These are phyloP conservation scores for Yponomeuta cagnagella DNA, from an alignment of 2,888 invertebrate species.

Conservation along the genomic window DNA sequence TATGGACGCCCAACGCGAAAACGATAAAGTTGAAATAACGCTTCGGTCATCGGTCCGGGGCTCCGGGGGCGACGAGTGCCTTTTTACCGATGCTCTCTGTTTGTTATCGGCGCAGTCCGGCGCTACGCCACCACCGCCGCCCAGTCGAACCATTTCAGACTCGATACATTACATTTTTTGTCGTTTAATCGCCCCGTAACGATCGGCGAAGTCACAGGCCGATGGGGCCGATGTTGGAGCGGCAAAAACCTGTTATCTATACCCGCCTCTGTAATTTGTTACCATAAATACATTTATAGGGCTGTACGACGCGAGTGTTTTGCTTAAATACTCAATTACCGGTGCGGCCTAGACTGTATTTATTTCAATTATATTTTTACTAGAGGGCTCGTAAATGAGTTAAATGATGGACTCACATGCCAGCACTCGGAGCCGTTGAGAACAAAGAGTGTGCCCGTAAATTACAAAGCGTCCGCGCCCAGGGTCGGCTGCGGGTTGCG, in stretches of 20 bases:
- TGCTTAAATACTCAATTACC: slow-evolving; percentile 2
- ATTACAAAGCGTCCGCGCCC: neutral
- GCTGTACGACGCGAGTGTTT: slow-evolving; percentile 1
- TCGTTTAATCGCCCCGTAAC: slow-evolving; percentile 3
- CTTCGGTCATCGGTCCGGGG: slow-evolving; percentile 63
- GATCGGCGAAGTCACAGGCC: slow-evolving; percentile 1
- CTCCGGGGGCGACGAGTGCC: slow-evolving; percentile 36
- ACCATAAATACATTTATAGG: slow-evolving; percentile 4
- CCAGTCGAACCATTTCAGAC: slow-evolving; percentile 2
- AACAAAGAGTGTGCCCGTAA: slow-evolving; percentile 8
- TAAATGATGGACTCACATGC: neutral
- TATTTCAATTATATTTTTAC: slow-evolving; percentile 1
- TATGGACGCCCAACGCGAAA: slow-evolving; percentile 62
- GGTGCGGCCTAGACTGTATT: neutral
- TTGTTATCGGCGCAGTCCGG: slow-evolving; percentile 49
- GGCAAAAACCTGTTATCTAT: slow-evolving; percentile 9
- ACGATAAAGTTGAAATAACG: slow-evolving; percentile 74
- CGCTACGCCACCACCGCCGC: slow-evolving; percentile 17
- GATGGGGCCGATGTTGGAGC: neutral
- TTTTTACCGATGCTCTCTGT: slow-evolving; percentile 62
- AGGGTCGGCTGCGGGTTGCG: slow-evolving; percentile 41
- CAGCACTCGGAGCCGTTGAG: neutral
- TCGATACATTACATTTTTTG: neutral
- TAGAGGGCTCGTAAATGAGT: neutral
- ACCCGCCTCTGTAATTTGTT: slow-evolving; percentile 12